phyloP scores from a whole-genome alignment of 2,888 invertebrate species.

The Timandra comae region DNA sequence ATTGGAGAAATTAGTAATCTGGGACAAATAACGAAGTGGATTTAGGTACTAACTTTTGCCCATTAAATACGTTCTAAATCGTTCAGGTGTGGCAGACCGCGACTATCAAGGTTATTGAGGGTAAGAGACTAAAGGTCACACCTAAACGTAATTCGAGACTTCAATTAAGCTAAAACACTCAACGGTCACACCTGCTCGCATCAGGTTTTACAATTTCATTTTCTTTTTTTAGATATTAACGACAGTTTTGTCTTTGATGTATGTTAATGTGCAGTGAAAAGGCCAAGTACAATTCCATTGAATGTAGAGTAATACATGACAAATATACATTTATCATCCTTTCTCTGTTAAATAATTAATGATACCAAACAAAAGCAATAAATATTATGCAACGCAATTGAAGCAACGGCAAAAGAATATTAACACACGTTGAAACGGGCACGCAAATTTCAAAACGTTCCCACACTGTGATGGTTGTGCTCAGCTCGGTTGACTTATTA shows the following conservation, averaged over 20 bases:
- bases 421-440: slow-evolving; percentile 17
- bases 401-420: slow-evolving; percentile 16
- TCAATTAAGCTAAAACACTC: slow-evolving; percentile 40
- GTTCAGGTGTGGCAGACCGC: slow-evolving; percentile 35
- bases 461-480: slow-evolving; percentile 18
- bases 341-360: slow-evolving; percentile 20
- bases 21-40: slow-evolving; percentile 15
- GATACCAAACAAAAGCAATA: slow-evolving; percentile 14
- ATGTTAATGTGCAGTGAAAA: too few relatives aligned
- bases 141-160: slow-evolving; percentile 43
- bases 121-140: slow-evolving; percentile 44
- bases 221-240: too few relatives aligned
- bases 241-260: too few relatives aligned
- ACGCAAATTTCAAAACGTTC: slow-evolving; percentile 32
- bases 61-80: slow-evolving; percentile 23
- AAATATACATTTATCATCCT: too few relatives aligned
- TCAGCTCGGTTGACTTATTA: slow-evolving; percentile 22
- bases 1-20: slow-evolving; percentile 10
- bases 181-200: slow-evolving; percentile 31
- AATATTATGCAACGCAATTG: slow-evolving; percentile 17
- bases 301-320: too few relatives aligned
- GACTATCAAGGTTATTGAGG: slow-evolving; percentile 35
- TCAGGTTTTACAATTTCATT: too few relatives aligned
- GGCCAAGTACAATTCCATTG: too few relatives aligned
- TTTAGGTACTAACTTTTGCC: slow-evolving; percentile 7